Evolutionary conservation across 1,140 invertebrate genomes (phyloP).

Genomic region (Drepana arcuata): DNA sequence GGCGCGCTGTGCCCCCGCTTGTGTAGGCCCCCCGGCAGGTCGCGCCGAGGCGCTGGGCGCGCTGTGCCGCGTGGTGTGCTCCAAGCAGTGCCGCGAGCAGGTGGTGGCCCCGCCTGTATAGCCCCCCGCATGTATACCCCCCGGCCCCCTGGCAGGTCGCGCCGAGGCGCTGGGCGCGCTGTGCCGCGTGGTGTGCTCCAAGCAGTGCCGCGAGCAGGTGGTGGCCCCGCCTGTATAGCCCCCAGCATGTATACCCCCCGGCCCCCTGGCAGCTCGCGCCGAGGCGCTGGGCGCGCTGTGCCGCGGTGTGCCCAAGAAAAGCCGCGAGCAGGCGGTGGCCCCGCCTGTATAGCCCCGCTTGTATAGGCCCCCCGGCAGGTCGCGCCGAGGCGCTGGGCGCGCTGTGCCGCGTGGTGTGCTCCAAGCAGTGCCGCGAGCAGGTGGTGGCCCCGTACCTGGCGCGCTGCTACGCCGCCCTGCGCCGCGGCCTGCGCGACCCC

Average conservation of each 20-base stretch:
- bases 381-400: slow-evolving; percentile 96
- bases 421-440: slow-evolving; percentile 96
- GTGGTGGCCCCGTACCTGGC: slow-evolving; percentile 95
- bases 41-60: slow-evolving; percentile 96
- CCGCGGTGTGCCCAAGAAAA: slow-evolving; percentile 96
- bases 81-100: slow-evolving; percentile 96
- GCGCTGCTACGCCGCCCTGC: slow-evolving; percentile 93
- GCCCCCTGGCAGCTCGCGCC: slow-evolving; percentile 92
- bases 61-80: slow-evolving; percentile 95
- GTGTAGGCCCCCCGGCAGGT: no score
- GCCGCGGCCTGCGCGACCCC: slow-evolving; percentile 84
- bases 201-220: slow-evolving; percentile 96
- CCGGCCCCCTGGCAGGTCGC: no score
- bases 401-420: slow-evolving; percentile 95
- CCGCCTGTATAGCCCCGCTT: no score
- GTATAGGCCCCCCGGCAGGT: no score
- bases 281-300: slow-evolving; percentile 96
- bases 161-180: slow-evolving; percentile 96
- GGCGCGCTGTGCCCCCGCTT: no score
- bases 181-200: slow-evolving; percentile 96
- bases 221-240: no score
- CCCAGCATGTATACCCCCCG: no score
- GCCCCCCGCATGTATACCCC: no score
- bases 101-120: slow-evolving; percentile 92
- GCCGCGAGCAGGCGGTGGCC: slow-evolving; percentile 94